Percentiles rank a stretch among this genome's conserved stretches.
Conservation (phyloP, 1,140 invertebrate genomes). For the Drosophila nasuta region DNA sequence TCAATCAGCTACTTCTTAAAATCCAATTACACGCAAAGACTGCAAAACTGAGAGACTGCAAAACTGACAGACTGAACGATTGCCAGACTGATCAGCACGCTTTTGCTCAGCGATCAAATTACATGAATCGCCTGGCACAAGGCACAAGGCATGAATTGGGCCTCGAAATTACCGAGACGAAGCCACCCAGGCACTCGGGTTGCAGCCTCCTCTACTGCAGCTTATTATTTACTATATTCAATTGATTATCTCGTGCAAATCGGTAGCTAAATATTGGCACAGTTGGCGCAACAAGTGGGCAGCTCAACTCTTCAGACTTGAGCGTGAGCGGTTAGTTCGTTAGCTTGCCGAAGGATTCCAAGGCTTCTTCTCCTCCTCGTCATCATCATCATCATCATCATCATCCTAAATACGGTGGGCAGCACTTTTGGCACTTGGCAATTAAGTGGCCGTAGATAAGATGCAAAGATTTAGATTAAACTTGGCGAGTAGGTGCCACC, state of each 20-base stretch:
- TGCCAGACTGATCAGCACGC: conserved; percentile 49
- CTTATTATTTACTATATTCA: conserved; percentile 80
- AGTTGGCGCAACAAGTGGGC: conserved; percentile 76
- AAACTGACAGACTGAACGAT: background rate
- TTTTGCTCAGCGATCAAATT: conserved; percentile 63
- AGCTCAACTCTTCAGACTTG: conserved; percentile 13
- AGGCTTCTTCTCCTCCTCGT: conserved; percentile 1
- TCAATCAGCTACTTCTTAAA: conserved; percentile 83
- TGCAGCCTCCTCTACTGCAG: conserved; percentile 16
- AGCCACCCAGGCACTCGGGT: conserved; percentile 55
- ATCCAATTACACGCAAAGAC: conserved; percentile 76
- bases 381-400: conserved; percentile 3
- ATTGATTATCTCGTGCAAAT: conserved; percentile 81
- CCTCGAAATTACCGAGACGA: conserved; percentile 64
- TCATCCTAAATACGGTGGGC: conserved; percentile 35
- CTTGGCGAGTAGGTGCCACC: conserved; percentile 54
- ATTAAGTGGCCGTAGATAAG: conserved; percentile 57
- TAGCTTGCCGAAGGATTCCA: conserved; percentile 2
- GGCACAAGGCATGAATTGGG: conserved; percentile 57
- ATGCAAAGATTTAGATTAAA: conserved; percentile 48
- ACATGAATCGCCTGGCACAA: conserved; percentile 63
- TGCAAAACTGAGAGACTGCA: conserved; percentile 2
- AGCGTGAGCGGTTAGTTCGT: conserved; percentile 10
- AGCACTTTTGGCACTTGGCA: conserved; percentile 71
- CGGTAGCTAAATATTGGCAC: conserved; percentile 79